Evolutionary conservation across 2,797 vertebrate genomes (phyloP).

Genomic region (Falco concolor): DNA sequence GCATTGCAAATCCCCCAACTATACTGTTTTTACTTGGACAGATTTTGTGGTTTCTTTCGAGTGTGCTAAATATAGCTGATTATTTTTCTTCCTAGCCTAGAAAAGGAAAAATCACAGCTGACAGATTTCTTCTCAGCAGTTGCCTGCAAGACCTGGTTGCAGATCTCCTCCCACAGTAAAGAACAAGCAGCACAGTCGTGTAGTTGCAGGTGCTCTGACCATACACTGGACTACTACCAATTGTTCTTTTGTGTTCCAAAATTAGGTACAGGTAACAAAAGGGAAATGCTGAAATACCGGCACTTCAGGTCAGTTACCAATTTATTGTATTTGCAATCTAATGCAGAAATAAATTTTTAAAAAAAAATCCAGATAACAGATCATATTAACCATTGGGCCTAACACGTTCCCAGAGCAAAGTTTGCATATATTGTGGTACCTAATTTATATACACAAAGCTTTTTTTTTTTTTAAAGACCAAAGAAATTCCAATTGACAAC

Average conservation of each 20-base stretch:
- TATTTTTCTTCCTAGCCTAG: slow-evolving; percentile 33
- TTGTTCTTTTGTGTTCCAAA: not conserved
- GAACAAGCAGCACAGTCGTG: not conserved
- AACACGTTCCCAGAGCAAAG: not conserved
- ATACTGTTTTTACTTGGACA: not conserved
- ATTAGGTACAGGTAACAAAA: not conserved
- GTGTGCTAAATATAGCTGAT: slow-evolving; percentile 18
- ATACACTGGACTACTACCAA: fast-evolving
- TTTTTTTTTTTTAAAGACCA: not conserved
- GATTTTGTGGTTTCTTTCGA: slow-evolving; percentile 23
- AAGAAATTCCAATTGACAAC: not conserved
- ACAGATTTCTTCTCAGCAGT: slow-evolving; percentile 48
- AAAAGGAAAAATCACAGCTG: slow-evolving; percentile 46
- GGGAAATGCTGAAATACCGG: not conserved
- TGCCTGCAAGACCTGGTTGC: not conserved
- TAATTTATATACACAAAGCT: not conserved
- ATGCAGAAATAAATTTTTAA: not conserved
- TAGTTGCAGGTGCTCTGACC: not conserved
- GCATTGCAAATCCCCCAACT: not conserved
- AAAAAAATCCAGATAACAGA: not conserved
- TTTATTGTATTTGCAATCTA: not conserved
- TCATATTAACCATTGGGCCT: not conserved
- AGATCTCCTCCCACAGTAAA: not conserved
- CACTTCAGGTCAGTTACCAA: not conserved
- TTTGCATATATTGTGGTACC: not conserved